Base-by-base conservation (phyloP, 2,113 vertebrate species). In the Sapayoa aenigma region DNA sequence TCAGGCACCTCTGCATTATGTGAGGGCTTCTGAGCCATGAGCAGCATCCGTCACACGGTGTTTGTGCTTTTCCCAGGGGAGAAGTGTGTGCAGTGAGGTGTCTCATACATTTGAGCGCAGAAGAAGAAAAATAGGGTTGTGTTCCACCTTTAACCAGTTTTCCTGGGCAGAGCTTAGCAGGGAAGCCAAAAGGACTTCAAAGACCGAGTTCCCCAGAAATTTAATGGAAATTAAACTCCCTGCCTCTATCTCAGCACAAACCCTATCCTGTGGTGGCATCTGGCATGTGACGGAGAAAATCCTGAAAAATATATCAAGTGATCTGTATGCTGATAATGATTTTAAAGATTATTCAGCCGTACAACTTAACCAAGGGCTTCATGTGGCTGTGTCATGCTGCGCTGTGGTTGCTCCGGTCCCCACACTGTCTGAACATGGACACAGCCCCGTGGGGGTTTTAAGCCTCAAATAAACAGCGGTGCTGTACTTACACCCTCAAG, bases 341-440 rank as follows among this genome's bases (percentile, higher is more conserved):
- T 88, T 77, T 17, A 77, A 88, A 77, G 63, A 84, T 86, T 83
- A 71, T 88, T 93, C 85, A 90, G 92, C 71, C 4, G 1, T 52
- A 73, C 33, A 27, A 12, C 74, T 60, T 10, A 33, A 56, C 33
- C 6, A 1, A 91, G 85, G 66, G 84, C 69, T 94, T 50, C 69
- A 56, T 84, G 90, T 81, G 92, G 84, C 92, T 63, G 27, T 56
- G 49, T 77, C 84, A 19, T 39, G 84, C 81, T 89, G 95, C 60
- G 2, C 87, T 31, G 62, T 9, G 93, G 91, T 62, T n/a, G 68
- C 84, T 44, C 49, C 0, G 2, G 47, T 78, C 73, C 81, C 68
- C 0, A 0, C 0, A 0, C 80, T 42, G 60, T 31, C 93, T 76
- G 79, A 65, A 11, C 0, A 1, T 1, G 7, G 63, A 55, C 25